phyloP scores from a whole-genome alignment of 2,888 invertebrate species.

The Notocelia uddmanniana region DNA sequence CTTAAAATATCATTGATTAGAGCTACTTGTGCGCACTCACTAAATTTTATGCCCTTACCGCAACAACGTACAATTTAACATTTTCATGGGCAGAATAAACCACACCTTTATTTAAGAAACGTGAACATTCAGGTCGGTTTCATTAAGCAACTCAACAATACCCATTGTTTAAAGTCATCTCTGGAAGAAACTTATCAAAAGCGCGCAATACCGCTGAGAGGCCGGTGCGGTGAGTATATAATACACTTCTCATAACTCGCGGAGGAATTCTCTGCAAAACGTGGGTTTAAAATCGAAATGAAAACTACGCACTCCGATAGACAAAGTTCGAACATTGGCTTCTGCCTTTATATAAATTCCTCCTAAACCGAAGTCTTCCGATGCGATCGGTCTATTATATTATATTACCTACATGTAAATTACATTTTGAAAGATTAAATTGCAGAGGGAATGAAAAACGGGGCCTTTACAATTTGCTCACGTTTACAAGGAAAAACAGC shows the following conservation, averaged over 20 bases:
- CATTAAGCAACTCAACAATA: conserved; percentile 53
- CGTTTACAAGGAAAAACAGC: conserved; percentile 36
- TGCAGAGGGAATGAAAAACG: conserved; percentile 32
- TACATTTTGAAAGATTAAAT: conserved; percentile 33
- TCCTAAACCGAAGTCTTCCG: not conserved
- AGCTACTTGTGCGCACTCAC: conserved; percentile 36
- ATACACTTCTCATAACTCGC: conserved; percentile 14
- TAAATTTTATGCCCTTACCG: conserved; percentile 27
- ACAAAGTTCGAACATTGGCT: not conserved
- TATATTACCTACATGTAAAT: conserved; percentile 28
- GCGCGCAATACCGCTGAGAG: conserved; percentile 49
- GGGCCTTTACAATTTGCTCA: conserved; percentile 38
- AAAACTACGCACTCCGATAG: not conserved
- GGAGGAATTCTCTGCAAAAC: not conserved
- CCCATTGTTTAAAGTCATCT: conserved; percentile 55
- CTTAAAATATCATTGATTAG: no score
- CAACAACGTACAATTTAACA: conserved; percentile 30
- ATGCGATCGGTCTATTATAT: not conserved
- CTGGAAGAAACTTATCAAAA: conserved; percentile 52
- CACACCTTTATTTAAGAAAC: conserved; percentile 20
- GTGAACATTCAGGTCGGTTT: conserved; percentile 33
- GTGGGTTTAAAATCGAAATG: not conserved
- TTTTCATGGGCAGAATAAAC: conserved; percentile 26
- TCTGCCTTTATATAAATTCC: not conserved
- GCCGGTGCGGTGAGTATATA: conserved; percentile 4